Percentiles rank a stretch among this genome's conserved stretches.
These are phyloP conservation scores for Plagodis pulveraria DNA, from an alignment of 2,888 invertebrate species.

Conservation along the genomic window DNA sequence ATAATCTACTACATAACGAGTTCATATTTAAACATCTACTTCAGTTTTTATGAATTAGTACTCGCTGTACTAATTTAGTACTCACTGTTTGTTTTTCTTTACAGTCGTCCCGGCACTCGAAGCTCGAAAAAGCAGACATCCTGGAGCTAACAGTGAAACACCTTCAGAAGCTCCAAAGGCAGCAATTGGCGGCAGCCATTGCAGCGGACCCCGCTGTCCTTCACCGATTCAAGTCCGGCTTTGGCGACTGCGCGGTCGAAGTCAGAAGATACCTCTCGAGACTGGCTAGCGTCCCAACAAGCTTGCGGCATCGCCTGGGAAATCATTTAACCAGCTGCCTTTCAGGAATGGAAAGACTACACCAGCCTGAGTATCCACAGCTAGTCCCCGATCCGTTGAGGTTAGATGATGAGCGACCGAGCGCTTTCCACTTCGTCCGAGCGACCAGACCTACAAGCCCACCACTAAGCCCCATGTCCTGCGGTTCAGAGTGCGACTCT, in stretches of 20 bases:
- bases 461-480: constrained; percentile 89
- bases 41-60: too few species aligned
- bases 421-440: constrained; percentile 75
- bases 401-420: constrained; percentile 73
- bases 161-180: constrained; percentile 94
- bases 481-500: constrained; percentile 88
- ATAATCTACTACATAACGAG: background rate
- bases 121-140: constrained; percentile 98
- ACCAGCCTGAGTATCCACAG: constrained; percentile 77
- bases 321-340: constrained; percentile 88
- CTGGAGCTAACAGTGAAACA: constrained; percentile 97
- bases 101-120: constrained; percentile 96
- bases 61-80: too few species aligned
- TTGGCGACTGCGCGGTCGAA: constrained; percentile 95
- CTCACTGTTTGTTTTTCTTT: constrained; percentile 58
- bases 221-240: constrained; percentile 94
- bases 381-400: constrained; percentile 82
- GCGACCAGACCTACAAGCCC: constrained; percentile 85
- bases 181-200: constrained; percentile 92
- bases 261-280: constrained; percentile 89
- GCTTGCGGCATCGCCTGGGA: constrained; percentile 86
- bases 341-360: constrained; percentile 77
- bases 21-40: too few species aligned
- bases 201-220: constrained; percentile 93
- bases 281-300: constrained; percentile 86